Evolutionary conservation across 2,113 vertebrate species (phyloP), one percentile per base, ranked within the genome.

Genomic region (Notothenia rossii): DNA sequence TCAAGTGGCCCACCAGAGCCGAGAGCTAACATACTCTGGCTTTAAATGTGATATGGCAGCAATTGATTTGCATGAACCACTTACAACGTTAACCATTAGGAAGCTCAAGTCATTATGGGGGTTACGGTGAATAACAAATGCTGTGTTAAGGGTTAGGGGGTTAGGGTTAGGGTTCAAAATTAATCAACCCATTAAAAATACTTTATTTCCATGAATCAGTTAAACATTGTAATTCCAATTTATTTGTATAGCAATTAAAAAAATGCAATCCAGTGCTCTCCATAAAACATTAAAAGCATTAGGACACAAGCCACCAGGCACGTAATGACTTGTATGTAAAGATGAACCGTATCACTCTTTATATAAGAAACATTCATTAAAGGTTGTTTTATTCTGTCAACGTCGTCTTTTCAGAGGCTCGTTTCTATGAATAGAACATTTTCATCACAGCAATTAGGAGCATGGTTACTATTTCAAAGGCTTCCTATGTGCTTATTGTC

Each of bases 11-110:
- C 43, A 20, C 33, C 56, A 54, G 77, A 7, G 62, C 75, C 53
- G 63, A 79, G 67, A 79, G 77, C 74, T 62, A 72, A 70, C 75
- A 78, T 71, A 75, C 59, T 78, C 20, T 2, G 45, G 65, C 85
- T 85, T 83, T 62, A 69, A 86, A 84, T 69, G 54, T 45, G 59
- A 86, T 73, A 74, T 81, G 77, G 55, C 71, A 25, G 82, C 56
- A 56, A 64, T 78, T 84, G 70, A 84, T 87, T 86, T 86, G 50
- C 76, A 81, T 82, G 75, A 89, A 85, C 79, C 82, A 74, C 81
- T 85, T 77, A 74, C 25, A 72, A 55, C 56, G 68, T 77, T 74
- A 8, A 50, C 73, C 69, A 54, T 82, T 33, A 43, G 13, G 13
- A 58, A 61, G 74, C 63, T 50, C 14, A 25, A 67, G 60, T 69